phyloP scores from a whole-genome alignment of 2,888 invertebrate species.

The Aspidiotus destructor region DNA sequence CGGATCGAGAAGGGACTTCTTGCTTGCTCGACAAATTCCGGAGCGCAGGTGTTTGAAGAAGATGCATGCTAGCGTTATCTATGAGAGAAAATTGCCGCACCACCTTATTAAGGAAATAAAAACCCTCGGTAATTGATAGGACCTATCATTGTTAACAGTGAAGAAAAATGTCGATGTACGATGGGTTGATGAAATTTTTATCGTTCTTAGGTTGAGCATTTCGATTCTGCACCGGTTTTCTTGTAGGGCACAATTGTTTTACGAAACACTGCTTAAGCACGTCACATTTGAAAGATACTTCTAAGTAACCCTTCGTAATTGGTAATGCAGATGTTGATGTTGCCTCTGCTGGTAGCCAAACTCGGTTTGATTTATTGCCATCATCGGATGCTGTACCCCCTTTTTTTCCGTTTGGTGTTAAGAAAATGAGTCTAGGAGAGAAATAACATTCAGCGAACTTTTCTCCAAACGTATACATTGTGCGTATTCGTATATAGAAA shows the following conservation, averaged over 20 bases:
- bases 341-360: constrained; percentile 15
- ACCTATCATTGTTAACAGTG: too few relatives aligned
- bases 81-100: not conserved
- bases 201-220: too few relatives aligned
- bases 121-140: too few relatives aligned
- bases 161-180: too few relatives aligned
- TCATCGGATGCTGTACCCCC: constrained; percentile 5
- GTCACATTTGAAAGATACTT: constrained; percentile 19
- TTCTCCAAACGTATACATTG: not conserved
- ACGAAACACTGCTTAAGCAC: constrained; percentile 23
- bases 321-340: constrained; percentile 32
- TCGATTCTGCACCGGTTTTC: too few relatives aligned
- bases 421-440: not conserved
- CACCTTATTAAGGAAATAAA: too few relatives aligned
- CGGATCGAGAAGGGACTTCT: not conserved
- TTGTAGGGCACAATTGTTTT: constrained; percentile 4
- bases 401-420: constrained; percentile 18
- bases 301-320: constrained; percentile 27
- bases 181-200: too few relatives aligned
- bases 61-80: not conserved
- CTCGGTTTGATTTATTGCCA: constrained; percentile 27
- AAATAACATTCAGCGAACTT: constrained; percentile 3
- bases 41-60: not conserved
- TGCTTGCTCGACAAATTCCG: not conserved
- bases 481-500: constrained; percentile 18